Base-by-base conservation (phyloP, 2,797 vertebrate species). In the Pempheris klunzingeri region DNA sequence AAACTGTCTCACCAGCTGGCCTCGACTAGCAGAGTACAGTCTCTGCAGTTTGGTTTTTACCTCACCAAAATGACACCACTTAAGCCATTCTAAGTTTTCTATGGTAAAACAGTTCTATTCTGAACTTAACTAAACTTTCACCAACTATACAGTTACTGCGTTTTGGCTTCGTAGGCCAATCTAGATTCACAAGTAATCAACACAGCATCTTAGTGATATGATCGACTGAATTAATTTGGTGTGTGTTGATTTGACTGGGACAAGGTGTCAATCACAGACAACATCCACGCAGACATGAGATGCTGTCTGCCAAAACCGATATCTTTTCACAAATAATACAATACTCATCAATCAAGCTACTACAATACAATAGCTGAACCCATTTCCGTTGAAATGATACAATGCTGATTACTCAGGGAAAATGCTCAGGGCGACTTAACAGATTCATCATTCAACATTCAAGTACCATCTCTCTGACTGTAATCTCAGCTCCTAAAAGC, bases 371-470 rank as follows among this genome's bases (percentile, higher is more conserved):
- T 24, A 80, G 55, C 67, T 36, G 44, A 84, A 53, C 46, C 70
- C 53, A 60, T 80, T 80, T 74, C 71, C 61, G 47, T 39, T 80
- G 49, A 83, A 78, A 74, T 77, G 76, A 77, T 80, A 58, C 49
- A 79, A 84, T 77, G 55, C 50, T 87, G 88, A 88, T 89, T 89
- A 72, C 68, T 77, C 54, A 38, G 12, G 66, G 60, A 79, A 88
- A 85, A 67, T 57, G 77, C 88, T 88, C 77, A 61, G 55, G 78
- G 84, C 74, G 53, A 78, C 57, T 71, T 64, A 57, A 81, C 62
- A 63, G 69, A 83, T 79, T 86, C 80, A 84, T 88, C 70, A 73
- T 79, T 89, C 69, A 86, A 38, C 70, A 82, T 81, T 88, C 74
- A 90, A 81, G 76, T 58, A 71, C 26, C 18, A 30, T 70, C 59